Percentiles rank a stretch among this genome's conserved stretches.
Conservation (phyloP, 2,888 invertebrate species). For the Arctia plantaginis region DNA sequence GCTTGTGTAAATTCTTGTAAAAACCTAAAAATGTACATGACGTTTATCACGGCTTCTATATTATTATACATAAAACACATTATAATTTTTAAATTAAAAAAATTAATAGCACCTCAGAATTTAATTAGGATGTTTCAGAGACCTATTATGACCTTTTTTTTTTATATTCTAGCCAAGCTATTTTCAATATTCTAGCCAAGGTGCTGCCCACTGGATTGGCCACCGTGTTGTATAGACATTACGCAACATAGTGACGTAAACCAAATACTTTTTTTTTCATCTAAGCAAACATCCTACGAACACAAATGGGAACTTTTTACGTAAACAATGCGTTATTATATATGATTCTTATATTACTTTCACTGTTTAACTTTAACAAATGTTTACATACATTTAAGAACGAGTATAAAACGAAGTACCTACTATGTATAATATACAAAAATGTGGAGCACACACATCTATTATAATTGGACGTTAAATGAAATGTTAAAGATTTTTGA, state of each 20-base stretch:
- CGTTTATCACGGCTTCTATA: not conserved
- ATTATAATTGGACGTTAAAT: not conserved
- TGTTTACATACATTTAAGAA: constrained; percentile 36
- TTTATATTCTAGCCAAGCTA: not conserved
- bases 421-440: constrained; percentile 1
- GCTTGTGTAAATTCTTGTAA: not conserved
- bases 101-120: not conserved
- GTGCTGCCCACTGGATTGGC: not conserved
- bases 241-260: constrained; percentile 29
- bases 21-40: not conserved
- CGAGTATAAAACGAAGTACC: constrained; percentile 29
- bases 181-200: not conserved
- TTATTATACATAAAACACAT: not conserved
- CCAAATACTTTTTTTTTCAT: constrained; percentile 25
- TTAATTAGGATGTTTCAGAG: not conserved
- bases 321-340: constrained; percentile 29
- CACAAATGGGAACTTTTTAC: constrained; percentile 16
- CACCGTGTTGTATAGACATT: not conserved
- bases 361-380: constrained; percentile 25
- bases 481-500: constrained; percentile 1
- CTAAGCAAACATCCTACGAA: constrained; percentile 11
- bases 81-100: not conserved
- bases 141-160: not conserved
- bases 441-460: not conserved
- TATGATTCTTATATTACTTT: constrained; percentile 29